A percentile compares a stretch with the other conserved stretches of the same genome.
phyloP scores from a whole-genome alignment of 2,797 vertebrate species.

The Enteromius radiatus region DNA sequence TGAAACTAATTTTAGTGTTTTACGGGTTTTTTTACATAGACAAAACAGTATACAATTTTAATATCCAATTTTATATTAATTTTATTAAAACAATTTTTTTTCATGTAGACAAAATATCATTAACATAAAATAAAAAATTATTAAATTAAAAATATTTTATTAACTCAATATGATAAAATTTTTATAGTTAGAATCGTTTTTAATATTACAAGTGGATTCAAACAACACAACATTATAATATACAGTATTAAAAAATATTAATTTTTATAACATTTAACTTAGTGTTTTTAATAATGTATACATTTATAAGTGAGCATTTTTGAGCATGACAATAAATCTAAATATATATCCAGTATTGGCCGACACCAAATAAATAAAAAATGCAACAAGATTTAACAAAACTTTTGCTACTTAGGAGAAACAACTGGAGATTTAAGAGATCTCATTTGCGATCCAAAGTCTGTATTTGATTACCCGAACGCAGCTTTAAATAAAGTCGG shows the following conservation, averaged over 20 bases:
- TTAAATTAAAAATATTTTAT: too few relatives aligned
- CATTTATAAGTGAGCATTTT: not conserved
- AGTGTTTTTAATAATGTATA: not conserved
- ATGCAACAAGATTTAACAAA: not conserved
- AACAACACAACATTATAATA: not conserved
- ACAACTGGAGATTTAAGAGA: too few relatives aligned
- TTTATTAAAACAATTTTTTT: not conserved
- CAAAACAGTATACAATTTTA: not conserved
- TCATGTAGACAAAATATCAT: not conserved
- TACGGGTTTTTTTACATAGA: not conserved
- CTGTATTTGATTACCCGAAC: constrained; percentile 80
- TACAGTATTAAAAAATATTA: not conserved
- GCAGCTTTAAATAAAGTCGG: constrained; percentile 74
- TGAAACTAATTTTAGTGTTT: not conserved
- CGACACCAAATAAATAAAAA: not conserved
- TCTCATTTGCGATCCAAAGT: not conserved
- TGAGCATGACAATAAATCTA: not conserved
- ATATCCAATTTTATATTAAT: not conserved
- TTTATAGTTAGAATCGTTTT: not conserved
- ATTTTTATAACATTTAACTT: not conserved
- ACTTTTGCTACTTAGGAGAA: not conserved
- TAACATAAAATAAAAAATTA: too few relatives aligned
- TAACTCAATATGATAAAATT: not conserved
- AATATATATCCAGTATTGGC: not conserved
- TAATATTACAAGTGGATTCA: not conserved